phyloP scores from a whole-genome alignment of 2,888 invertebrate species.

The Stenchaetothrips biformis region DNA sequence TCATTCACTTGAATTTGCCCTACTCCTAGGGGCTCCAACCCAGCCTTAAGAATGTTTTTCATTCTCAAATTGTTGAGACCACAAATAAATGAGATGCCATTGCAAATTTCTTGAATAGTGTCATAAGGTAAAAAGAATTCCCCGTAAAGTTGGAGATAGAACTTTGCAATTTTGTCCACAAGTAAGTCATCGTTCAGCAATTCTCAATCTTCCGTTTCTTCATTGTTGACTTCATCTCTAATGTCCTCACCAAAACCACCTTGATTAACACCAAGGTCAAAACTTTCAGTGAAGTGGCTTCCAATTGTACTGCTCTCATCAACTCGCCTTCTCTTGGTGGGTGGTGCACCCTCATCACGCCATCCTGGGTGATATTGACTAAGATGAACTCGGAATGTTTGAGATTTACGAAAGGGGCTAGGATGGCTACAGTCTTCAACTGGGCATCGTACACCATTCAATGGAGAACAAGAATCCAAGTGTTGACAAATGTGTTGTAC shows the following conservation, averaged over 20 bases:
- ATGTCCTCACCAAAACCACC: neutral
- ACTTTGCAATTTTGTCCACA: neutral
- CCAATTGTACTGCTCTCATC: neutral
- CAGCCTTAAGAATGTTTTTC: neutral
- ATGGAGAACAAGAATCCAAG: neutral
- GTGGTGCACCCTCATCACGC: neutral
- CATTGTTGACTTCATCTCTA: neutral
- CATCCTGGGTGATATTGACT: neutral
- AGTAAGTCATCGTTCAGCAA: neutral
- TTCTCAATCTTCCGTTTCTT: neutral
- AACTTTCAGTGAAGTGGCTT: neutral
- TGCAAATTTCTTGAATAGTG: neutral
- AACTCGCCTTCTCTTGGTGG: neutral
- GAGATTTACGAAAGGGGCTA: neutral
- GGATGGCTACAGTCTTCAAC: neutral
- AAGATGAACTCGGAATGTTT: neutral
- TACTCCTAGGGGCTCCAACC: neutral
- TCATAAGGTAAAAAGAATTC: neutral
- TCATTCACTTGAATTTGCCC: neutral
- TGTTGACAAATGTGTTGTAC: neutral
- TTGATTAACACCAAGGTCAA: neutral
- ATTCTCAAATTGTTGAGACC: neutral
- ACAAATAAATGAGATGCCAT: neutral
- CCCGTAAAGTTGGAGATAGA: neutral
- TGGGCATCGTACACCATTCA: neutral